A percentile compares a stretch with the other conserved stretches of the same genome.
Conservation (phyloP, 2,797 vertebrate species). For the Melanogrammus aeglefinus region DNA sequence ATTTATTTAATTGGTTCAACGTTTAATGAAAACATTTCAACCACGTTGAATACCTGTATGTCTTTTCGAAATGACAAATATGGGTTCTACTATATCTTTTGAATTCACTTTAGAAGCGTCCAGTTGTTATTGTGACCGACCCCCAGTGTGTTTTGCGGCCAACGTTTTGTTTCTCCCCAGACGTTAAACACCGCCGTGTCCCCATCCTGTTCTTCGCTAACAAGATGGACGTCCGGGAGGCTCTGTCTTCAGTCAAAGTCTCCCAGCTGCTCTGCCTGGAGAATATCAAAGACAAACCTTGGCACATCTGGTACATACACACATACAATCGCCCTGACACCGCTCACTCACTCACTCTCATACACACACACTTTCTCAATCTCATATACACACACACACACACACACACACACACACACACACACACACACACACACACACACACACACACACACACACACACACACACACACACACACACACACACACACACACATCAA, state of each 20-base stretch:
- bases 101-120: neutral
- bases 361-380: neutral
- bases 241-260: constrained; percentile 93
- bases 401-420: neutral
- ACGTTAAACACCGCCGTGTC: constrained; percentile 93
- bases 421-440: neutral
- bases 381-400: neutral
- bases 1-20: too few relatives aligned
- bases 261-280: constrained; percentile 94
- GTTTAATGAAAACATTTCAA: too few relatives aligned
- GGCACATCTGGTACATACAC: constrained; percentile 92
- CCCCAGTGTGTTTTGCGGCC: neutral
- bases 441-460: neutral
- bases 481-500: neutral
- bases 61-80: too few relatives aligned
- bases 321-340: constrained; percentile 8
- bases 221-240: constrained; percentile 97
- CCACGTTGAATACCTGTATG: too few relatives aligned
- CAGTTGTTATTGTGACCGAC: too few relatives aligned
- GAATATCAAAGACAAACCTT: constrained; percentile 97
- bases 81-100: neutral
- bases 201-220: constrained; percentile 98
- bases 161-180: constrained; percentile 57
- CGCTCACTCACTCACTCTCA: neutral
- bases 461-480: neutral